Base-by-base conservation (phyloP, 2,888 invertebrate genomes). In the Catocala sponsa region DNA sequence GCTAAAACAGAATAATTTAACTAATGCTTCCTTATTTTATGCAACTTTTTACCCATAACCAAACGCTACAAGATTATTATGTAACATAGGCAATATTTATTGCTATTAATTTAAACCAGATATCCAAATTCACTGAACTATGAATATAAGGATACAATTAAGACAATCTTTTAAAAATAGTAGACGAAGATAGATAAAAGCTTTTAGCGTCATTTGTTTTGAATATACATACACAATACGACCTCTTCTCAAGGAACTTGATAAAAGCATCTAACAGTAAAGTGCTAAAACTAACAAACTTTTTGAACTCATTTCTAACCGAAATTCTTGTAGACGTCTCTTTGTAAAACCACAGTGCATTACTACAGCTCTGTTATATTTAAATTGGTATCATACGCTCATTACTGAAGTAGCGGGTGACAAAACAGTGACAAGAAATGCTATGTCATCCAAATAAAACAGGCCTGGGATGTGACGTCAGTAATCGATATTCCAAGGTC, bases 401-500 rank as follows among this genome's bases (percentile, higher is more conserved):
- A 48, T 41, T 12, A 46, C 15, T 12, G 41, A 38, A 10, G 25
- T 32, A 43, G 25, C 0, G 6, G 46, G 4, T 0, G 5, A 25
- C 41, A 51, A 25, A 32, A 9, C 35, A 46, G 12, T 53, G 33
- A 53, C 32, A 52, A 41, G 60, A 65, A 44, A 41, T 13, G 12
- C 11, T 13, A 38, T 15, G 51, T 65, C 57, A 55, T 55, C n/a
- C 12, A 35, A 47, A 51, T 43, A 58, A 59, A 54, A 15, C 52
- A 63, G 38, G 55, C 25, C 35, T 32, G 6, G 55, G 55, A 43
- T 12, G 55, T 63, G 53, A 63, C 53, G 56, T 56, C 51, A 62
- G 13, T 59, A 55, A 72, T 74, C 75, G 58, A 69, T 74, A 66
- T 68, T 59, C 57, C 69, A 74, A 72, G 68, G 74, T 65, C 55